Percentiles rank a stretch among this genome's conserved stretches.
phyloP scores from a whole-genome alignment of 2,797 vertebrate genomes.

The Threskiornis aethiopicus region DNA sequence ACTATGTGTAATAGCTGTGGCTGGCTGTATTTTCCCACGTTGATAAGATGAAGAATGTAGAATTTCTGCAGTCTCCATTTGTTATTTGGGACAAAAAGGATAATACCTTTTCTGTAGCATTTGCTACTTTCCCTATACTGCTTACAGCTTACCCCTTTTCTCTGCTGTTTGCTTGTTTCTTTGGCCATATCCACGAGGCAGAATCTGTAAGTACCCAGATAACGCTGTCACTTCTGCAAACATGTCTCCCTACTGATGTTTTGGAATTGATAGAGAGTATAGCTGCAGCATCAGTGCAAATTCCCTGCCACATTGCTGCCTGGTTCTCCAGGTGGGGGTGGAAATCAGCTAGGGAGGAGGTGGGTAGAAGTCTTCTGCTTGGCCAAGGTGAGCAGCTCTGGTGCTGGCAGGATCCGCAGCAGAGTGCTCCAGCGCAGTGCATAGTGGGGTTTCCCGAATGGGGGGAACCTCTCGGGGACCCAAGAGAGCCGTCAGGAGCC shows the following conservation, averaged over 20 bases:
- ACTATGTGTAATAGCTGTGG: conserved; percentile 52
- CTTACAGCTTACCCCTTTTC: neutral
- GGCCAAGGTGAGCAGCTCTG: neutral
- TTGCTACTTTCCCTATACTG: neutral
- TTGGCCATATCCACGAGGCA: neutral
- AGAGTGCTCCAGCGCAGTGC: neutral
- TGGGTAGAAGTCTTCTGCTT: neutral
- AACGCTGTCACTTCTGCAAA: neutral
- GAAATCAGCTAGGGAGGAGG: neutral
- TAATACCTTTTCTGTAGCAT: conserved; percentile 16
- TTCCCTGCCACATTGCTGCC: neutral
- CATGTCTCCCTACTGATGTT: neutral
- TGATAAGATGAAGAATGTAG: conserved; percentile 59
- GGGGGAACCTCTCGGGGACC: neutral
- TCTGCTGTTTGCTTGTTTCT: neutral
- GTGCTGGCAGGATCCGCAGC: neutral
- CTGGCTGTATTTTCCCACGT: conserved; percentile 49
- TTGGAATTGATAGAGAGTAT: neutral
- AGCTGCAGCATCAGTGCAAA: neutral
- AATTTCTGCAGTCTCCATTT: conserved; percentile 47
- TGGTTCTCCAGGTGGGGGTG: neutral
- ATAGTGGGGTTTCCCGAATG: neutral
- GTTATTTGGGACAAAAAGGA: conserved; percentile 54
- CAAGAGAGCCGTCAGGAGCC: neutral
- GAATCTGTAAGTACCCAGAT: conserved; percentile 6